Base-by-base conservation (phyloP, 2,797 vertebrate genomes). In the Chaetophractus vellerosus region DNA sequence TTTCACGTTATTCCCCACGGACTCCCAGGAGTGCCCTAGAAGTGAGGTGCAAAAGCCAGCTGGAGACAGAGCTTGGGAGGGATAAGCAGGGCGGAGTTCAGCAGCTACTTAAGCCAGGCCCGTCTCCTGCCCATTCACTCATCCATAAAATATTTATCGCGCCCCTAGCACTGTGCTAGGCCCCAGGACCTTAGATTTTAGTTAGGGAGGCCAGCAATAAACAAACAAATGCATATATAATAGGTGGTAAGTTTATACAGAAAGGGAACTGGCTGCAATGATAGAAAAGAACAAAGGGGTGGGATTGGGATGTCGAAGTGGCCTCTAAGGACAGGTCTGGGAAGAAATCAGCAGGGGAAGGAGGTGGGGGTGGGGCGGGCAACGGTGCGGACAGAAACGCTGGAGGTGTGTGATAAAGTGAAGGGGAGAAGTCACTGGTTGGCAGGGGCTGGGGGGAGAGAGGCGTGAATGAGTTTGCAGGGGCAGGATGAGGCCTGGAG, bases 11-110 rank as follows among this genome's bases (percentile, higher is more conserved):
- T 41, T 96, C 93, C 93, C 78, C 93, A 72, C 38, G 69, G 96
- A 78, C 85, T 95, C 85, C 92, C 63, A 75, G 95, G 93, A 93
- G 93, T 81, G 95, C 85, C 94, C 85, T 76, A 74, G 82, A 96
- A 95, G 92, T 28, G 88, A 93, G 92, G 74, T 38, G 38, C 91
- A 72, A 50, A 64, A 88, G 95, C 81, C 93, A 64, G 82, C 69
- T 57, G 23, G n/a, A 95, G 80, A 55, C 66, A 23, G 66, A 38
- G 79, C 76, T 28, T 9, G 23, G 11, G 83, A 90, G 26, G 91
- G 52, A 63, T 33, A 18, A 48, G 59, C 24, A 38, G 38, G 23
- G 50, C 8, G 76, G 33, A 57, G 52, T 1, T 76, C 64, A 31
- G 92, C 68, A 57, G 36, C 69, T 36, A 19, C 79, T 31, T 0